A percentile compares a stretch with the other conserved stretches of the same genome.
Evolutionary conservation across 2,888 invertebrate species (phyloP).

Genomic region (Microdon myrmicae): DNA sequence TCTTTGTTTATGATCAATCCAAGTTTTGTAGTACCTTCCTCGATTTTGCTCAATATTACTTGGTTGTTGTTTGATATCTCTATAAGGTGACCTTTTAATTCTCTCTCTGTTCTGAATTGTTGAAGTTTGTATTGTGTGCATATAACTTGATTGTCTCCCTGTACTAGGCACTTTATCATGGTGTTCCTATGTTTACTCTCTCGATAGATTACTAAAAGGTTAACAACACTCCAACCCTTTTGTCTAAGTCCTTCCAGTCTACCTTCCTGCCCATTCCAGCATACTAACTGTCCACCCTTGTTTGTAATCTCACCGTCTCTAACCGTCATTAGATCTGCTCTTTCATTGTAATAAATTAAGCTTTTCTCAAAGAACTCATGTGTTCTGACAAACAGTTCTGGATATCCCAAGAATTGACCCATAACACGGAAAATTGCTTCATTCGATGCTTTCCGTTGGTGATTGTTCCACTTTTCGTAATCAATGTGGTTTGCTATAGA

Average conservation of each 20-base stretch:
- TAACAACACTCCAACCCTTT: background rate
- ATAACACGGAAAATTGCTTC: background rate
- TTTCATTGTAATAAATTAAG: background rate
- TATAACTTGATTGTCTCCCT: constrained; percentile 4
- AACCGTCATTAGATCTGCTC: constrained; percentile 2
- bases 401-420: background rate
- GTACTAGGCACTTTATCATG: no score
- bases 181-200: background rate
- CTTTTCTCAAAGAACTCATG: constrained; percentile 1
- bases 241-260: constrained; percentile 4
- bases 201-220: background rate
- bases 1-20: no score
- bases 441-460: background rate
- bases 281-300: background rate
- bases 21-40: no score
- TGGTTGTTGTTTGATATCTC: no score
- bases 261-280: background rate
- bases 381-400: background rate
- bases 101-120: no score
- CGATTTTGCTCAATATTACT: no score
- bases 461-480: constrained; percentile 11
- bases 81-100: no score
- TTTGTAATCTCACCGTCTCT: background rate
- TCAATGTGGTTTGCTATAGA: constrained; percentile 5
- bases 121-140: constrained; percentile 2